Percentiles rank a stretch among this genome's conserved stretches.
Conservation (phyloP, 2,888 invertebrate genomes). For the Lasioglossum pauxillum region DNA sequence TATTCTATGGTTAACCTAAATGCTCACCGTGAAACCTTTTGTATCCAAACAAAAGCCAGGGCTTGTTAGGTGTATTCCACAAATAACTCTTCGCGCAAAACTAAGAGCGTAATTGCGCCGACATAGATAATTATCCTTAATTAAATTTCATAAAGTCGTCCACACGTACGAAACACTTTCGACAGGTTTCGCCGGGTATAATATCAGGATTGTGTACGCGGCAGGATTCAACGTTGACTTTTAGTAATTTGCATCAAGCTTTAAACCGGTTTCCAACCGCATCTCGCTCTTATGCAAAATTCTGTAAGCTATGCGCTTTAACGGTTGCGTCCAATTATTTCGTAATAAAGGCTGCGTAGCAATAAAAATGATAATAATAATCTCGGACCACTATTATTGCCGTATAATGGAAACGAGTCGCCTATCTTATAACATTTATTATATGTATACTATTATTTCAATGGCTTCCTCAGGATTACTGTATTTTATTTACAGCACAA, state of each 20-base stretch:
- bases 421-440: background rate
- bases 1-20: slow-evolving; percentile 15
- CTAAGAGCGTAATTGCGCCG: background rate
- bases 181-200: background rate
- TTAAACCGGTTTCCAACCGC: background rate
- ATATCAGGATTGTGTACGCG: background rate
- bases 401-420: background rate
- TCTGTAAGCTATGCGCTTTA: background rate
- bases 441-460: background rate
- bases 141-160: background rate
- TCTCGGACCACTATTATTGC: background rate
- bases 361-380: background rate
- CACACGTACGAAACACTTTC: background rate
- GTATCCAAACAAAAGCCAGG: background rate
- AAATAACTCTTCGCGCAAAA: background rate
- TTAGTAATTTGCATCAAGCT: background rate
- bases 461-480: background rate
- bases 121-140: background rate
- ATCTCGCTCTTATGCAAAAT: background rate
- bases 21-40: background rate
- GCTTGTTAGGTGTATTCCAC: background rate
- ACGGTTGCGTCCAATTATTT: background rate
- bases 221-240: background rate
- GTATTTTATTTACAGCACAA: background rate
- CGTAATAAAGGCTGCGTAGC: background rate